A percentile compares a stretch with the other conserved stretches of the same genome.
These are phyloP conservation scores for Caenorhabditis inopinata DNA, from an alignment of 1,140 invertebrate genomes.

Conservation along the genomic window DNA sequence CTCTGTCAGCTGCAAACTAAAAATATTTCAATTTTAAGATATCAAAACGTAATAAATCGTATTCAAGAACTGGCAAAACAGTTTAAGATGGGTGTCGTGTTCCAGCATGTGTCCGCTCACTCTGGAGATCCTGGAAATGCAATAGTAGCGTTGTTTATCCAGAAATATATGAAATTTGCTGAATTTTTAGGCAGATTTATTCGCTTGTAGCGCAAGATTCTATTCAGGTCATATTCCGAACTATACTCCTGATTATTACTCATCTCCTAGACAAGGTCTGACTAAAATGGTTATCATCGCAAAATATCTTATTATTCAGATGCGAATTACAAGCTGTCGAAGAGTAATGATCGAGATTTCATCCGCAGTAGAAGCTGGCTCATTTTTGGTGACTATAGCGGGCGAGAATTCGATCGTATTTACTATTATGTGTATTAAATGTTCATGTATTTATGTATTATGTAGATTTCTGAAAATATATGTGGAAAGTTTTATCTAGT, in stretches of 20 bases:
- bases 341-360: background rate
- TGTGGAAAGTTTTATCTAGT: no score
- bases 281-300: no score
- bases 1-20: background rate
- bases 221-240: background rate
- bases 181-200: constrained; percentile 2
- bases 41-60: background rate
- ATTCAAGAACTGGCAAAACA: background rate
- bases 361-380: background rate
- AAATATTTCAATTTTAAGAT: background rate
- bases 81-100: background rate
- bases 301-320: background rate
- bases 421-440: no score
- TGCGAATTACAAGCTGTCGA: background rate
- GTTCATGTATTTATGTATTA: no score
- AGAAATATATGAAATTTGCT: background rate
- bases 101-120: constrained; percentile 36
- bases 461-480: no score
- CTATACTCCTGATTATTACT: background rate
- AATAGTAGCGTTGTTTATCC: background rate
- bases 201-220: background rate
- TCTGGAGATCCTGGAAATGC: constrained; percentile 31
- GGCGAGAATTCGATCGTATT: no score
- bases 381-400: background rate
- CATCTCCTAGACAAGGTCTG: background rate